phyloP scores from a whole-genome alignment of 2,888 invertebrate genomes.

The Idaea dimidiata region DNA sequence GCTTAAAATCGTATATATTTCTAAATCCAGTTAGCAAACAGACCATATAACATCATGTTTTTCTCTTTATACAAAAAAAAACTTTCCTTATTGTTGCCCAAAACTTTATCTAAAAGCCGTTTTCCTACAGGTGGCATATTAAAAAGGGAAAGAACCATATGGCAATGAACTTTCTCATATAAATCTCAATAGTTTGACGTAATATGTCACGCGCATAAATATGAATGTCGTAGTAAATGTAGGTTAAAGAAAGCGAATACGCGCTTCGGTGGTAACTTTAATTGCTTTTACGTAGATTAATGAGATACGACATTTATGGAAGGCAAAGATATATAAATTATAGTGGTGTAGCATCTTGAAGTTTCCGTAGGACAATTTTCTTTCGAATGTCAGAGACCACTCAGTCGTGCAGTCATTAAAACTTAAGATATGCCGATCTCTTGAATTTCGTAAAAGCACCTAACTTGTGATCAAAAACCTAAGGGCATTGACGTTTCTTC shows the following conservation, averaged over 20 bases:
- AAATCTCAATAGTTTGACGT: conserved; percentile 2
- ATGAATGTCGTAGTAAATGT: conserved; percentile 10
- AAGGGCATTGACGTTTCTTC: too few relatives aligned
- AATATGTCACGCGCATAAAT: conserved; percentile 13
- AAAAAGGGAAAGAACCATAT: background rate
- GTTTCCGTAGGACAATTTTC: too few relatives aligned
- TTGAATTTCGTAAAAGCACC: too few relatives aligned
- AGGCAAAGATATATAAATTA: background rate
- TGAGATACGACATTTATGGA: background rate
- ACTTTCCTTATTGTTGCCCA: background rate
- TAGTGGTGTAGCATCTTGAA: background rate
- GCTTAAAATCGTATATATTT: background rate
- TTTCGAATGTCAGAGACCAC: too few relatives aligned
- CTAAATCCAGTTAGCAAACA: background rate
- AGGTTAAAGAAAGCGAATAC: conserved; percentile 16
- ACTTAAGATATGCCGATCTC: too few relatives aligned
- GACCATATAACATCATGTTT: background rate
- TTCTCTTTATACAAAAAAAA: background rate
- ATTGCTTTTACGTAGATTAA: conserved; percentile 1
- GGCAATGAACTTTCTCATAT: conserved; percentile 1
- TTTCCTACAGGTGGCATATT: background rate
- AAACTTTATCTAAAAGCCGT: background rate
- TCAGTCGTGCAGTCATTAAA: too few relatives aligned
- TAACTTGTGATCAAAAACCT: too few relatives aligned
- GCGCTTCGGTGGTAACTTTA: background rate